These are phyloP conservation scores for Antheraea yamamai DNA, from an alignment of 2,888 invertebrate genomes.

Conservation along the genomic window DNA sequence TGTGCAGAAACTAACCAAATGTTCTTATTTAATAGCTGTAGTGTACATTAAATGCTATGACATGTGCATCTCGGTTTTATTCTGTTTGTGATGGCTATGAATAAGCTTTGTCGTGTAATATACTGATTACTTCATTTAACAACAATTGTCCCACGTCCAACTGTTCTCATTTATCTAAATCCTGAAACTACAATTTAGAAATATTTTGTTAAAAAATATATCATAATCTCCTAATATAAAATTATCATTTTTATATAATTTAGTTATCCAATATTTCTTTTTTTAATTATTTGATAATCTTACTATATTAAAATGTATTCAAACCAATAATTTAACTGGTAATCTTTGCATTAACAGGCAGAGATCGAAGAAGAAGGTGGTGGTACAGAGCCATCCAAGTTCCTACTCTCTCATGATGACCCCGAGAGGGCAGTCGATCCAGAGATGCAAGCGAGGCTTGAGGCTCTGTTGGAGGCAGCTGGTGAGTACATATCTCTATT, in stretches of 20 bases:
- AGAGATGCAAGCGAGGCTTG: slow-evolving; percentile 94
- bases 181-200: background rate
- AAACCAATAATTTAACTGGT: background rate
- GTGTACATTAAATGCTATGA: slow-evolving; percentile 2
- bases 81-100: background rate
- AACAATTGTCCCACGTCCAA: background rate
- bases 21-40: background rate
- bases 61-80: background rate
- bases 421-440: slow-evolving; percentile 88
- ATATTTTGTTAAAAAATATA: background rate
- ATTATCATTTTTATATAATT: background rate
- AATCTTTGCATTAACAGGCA: slow-evolving; percentile 54
- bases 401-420: slow-evolving; percentile 79
- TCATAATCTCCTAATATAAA: background rate
- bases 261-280: background rate
- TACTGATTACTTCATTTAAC: background rate
- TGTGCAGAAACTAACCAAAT: background rate
- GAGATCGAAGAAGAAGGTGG: slow-evolving; percentile 80
- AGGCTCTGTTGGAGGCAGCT: slow-evolving; percentile 96
- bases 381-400: slow-evolving; percentile 74
- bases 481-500: slow-evolving; percentile 57
- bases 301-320: background rate
- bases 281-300: background rate
- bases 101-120: background rate
- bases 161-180: background rate